Conservation (phyloP, 2,888 invertebrate species). For the Taphrorychus bicolor region DNA sequence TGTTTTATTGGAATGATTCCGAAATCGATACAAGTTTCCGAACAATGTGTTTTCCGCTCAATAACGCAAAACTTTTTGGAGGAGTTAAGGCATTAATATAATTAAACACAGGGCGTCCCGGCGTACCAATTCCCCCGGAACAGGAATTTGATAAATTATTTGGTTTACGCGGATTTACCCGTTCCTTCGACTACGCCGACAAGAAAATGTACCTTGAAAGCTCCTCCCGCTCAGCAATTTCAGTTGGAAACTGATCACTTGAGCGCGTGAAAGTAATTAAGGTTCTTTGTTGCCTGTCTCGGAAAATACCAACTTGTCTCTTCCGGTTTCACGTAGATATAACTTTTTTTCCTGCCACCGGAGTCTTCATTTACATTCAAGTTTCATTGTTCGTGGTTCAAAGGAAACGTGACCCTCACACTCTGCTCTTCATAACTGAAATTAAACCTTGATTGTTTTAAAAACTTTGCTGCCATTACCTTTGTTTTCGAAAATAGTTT, state of each 20-base stretch:
- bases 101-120: conserved; percentile 43
- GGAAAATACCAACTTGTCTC: conserved; percentile 24
- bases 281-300: conserved; percentile 41
- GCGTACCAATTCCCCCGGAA: conserved; percentile 38
- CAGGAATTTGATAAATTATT: conserved; percentile 47
- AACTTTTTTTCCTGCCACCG: neutral
- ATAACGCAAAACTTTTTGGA: conserved; percentile 16
- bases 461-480: neutral
- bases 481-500: neutral
- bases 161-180: conserved; percentile 41
- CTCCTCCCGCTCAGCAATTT: conserved; percentile 41
- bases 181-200: conserved; percentile 17
- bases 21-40: neutral
- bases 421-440: neutral
- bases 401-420: neutral
- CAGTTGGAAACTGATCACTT: conserved; percentile 44
- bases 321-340: neutral
- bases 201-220: conserved; percentile 33
- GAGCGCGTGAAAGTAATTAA: conserved; percentile 45
- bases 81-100: conserved; percentile 42
- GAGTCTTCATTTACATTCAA: neutral
- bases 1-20: neutral
- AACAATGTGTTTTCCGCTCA: conserved; percentile 6
- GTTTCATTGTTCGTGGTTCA: neutral
- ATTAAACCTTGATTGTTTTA: neutral